Conservation (phyloP, 2,888 invertebrate species). For the Meandrusa payeni region DNA sequence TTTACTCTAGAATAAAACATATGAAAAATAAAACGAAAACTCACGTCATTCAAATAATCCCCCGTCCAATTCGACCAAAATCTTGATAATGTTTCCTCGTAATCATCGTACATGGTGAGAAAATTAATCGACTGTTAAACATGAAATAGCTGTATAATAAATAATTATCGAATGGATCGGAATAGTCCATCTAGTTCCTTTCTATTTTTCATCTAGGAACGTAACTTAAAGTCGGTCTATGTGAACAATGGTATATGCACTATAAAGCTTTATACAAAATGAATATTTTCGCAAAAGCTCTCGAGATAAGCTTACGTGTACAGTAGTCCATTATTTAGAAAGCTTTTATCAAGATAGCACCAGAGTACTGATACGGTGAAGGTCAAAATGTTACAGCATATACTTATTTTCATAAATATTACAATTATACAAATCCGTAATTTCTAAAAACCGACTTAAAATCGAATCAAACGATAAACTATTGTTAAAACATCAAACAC, state of each 20-base stretch:
- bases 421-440: too few relatives aligned
- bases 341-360: constrained; percentile 58
- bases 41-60: constrained; percentile 43
- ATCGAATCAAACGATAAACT: too few relatives aligned
- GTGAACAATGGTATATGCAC: not conserved
- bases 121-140: too few relatives aligned
- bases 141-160: too few relatives aligned
- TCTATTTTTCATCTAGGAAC: too few relatives aligned
- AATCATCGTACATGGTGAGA: constrained; percentile 10
- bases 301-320: constrained; percentile 49
- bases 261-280: constrained; percentile 20
- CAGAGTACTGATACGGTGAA: constrained; percentile 28
- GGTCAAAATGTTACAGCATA: constrained; percentile 18
- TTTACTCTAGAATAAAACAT: too few relatives aligned
- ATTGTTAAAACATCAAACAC: too few relatives aligned
- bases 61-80: constrained; percentile 41
- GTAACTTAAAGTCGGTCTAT: too few relatives aligned
- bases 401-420: too few relatives aligned
- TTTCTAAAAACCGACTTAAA: too few relatives aligned
- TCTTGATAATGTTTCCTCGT: constrained; percentile 28
- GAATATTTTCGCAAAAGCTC: constrained; percentile 33
- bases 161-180: too few relatives aligned
- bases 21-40: not conserved
- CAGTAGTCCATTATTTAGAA: constrained; percentile 71
- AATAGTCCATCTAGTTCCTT: too few relatives aligned